Evolutionary conservation across 2,797 vertebrate genomes (phyloP).

Genomic region (Peromyscus eremicus): DNA sequence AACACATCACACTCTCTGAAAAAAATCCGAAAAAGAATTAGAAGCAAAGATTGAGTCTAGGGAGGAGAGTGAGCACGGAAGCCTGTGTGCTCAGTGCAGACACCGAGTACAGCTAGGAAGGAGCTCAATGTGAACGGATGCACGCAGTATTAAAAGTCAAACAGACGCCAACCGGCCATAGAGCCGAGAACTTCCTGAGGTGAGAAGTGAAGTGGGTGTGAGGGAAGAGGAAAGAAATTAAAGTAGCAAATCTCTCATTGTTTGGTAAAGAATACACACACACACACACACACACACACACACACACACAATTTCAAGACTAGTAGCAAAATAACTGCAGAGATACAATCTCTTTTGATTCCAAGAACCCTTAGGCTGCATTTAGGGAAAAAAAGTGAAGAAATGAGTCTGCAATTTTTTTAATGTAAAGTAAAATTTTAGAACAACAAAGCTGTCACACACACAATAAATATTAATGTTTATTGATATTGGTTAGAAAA

Average conservation of each 20-base stretch:
- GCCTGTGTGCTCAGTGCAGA: neutral
- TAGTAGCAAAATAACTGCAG: neutral
- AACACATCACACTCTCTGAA: neutral
- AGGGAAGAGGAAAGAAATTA: neutral
- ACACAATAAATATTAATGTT: neutral
- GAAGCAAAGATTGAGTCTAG: neutral
- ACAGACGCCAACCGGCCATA: neutral
- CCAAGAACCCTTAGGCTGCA: neutral
- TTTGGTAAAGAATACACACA: neutral
- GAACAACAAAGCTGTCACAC: neutral
- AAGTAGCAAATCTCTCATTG: neutral
- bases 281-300: neutral
- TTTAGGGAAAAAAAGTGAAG: neutral
- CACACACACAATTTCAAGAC: neutral
- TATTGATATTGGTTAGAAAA: constrained; percentile 2
- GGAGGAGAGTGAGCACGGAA: neutral
- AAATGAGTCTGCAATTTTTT: neutral
- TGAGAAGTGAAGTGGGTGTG: neutral
- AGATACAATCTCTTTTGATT: neutral
- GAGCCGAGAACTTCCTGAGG: neutral
- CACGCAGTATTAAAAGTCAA: neutral
- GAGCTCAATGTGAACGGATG: neutral
- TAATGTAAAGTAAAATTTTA: neutral
- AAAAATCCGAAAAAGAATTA: neutral
- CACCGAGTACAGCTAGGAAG: neutral